A percentile compares a stretch with the other conserved stretches of the same genome.
These are phyloP conservation scores for Leptopilina syphax DNA, from an alignment of 2,888 invertebrate species.

Conservation along the genomic window DNA sequence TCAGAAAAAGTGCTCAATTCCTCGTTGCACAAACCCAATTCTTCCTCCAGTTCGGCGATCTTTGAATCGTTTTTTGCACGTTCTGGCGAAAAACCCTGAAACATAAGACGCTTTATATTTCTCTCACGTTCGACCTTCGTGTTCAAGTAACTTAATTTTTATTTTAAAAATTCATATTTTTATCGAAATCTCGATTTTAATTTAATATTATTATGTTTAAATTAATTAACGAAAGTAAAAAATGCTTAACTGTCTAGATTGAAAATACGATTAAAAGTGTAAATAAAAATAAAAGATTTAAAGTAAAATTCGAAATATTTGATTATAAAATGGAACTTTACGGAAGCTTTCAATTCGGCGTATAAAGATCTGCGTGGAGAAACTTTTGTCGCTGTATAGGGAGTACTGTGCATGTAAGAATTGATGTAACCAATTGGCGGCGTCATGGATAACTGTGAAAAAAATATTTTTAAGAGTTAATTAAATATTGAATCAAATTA, in stretches of 20 bases:
- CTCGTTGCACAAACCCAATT: conserved; percentile 57
- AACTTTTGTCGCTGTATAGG: conserved; percentile 46
- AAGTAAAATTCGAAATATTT: too few species aligned
- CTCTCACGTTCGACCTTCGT: conserved; percentile 12
- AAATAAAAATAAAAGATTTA: too few species aligned
- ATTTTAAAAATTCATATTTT: conserved; percentile 16
- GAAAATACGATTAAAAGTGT: too few species aligned
- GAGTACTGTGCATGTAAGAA: conserved; percentile 53
- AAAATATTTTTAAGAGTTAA: not conserved
- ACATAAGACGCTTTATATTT: conserved; percentile 35
- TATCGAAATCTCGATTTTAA: conserved; percentile 5
- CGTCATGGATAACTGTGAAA: conserved; percentile 54
- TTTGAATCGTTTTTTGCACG: conserved; percentile 45
- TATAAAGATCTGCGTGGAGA: conserved; percentile 57
- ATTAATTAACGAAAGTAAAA: too few species aligned
- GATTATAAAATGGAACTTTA: conserved; percentile 47
- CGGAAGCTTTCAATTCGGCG: conserved; percentile 63
- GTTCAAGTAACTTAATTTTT: conserved; percentile 10
- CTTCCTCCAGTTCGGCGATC: conserved; percentile 57
- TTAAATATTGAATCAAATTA: not conserved
- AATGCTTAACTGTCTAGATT: too few species aligned
- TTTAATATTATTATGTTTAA: not conserved
- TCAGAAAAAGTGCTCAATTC: conserved; percentile 53
- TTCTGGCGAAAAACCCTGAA: conserved; percentile 60
- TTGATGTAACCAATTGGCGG: conserved; percentile 52